Conservation (phyloP, 2,888 invertebrate genomes). For the Temnothorax rugatulus region DNA sequence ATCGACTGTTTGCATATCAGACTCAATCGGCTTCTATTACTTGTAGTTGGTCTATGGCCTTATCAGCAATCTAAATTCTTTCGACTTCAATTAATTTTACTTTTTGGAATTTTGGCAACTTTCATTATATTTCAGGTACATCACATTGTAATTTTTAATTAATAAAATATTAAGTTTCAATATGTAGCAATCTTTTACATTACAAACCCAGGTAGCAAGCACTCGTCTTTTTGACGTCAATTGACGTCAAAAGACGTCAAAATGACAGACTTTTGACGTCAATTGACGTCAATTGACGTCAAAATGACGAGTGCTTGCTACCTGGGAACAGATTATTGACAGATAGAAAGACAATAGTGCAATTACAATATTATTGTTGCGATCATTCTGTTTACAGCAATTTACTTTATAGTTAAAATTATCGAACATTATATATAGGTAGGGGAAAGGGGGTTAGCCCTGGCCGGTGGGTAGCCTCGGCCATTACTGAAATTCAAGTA, state of each 20-base stretch:
- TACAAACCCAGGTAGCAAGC: no score
- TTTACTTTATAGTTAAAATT: neutral
- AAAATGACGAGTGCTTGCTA: no score
- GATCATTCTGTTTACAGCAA: neutral
- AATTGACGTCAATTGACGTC: no score
- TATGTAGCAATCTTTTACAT: no score
- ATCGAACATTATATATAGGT: neutral
- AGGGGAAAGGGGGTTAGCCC: no score
- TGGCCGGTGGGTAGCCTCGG: no score
- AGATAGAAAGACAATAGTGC: neutral
- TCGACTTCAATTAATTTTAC: neutral
- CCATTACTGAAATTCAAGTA: no score
- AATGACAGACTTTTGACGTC: no score
- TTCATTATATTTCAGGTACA: conserved; percentile 2
- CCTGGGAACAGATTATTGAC: no score
- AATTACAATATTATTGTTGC: neutral
- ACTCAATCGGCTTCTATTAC: conserved; percentile 5
- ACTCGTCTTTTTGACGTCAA: no score
- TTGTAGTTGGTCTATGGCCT: conserved; percentile 16
- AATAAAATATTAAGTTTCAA: neutral
- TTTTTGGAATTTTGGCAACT: neutral
- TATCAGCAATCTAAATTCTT: neutral
- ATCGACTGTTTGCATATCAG: neutral
- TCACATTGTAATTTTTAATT: neutral
- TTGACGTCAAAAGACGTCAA: no score